A percentile compares a stretch with the other conserved stretches of the same genome.
Evolutionary conservation across 2,113 vertebrate genomes (phyloP).

Genomic region (Gymnarchus niloticus): DNA sequence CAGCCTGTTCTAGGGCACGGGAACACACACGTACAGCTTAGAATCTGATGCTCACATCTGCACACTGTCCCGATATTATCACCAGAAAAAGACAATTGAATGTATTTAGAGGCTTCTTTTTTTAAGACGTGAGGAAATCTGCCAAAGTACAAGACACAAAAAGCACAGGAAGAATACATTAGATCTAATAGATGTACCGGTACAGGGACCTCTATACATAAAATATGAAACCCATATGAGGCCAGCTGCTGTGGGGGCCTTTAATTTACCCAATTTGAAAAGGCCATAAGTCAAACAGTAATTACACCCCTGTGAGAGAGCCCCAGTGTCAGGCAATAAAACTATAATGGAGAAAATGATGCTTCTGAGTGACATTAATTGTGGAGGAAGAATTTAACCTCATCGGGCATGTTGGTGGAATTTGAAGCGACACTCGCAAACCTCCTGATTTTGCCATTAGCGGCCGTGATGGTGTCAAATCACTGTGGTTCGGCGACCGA

Average conservation of each 20-base stretch:
- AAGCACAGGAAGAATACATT: not conserved
- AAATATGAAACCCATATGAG: constrained; percentile 5
- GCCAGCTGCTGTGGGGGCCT: not conserved
- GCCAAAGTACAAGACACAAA: not conserved
- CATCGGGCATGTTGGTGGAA: not conserved
- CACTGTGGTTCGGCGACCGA: not conserved
- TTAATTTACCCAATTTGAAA: constrained; percentile 9
- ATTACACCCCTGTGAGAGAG: constrained; percentile 16
- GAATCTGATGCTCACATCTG: not conserved
- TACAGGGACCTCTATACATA: constrained; percentile 8
- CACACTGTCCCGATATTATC: not conserved
- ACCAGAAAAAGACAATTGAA: no score
- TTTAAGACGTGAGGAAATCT: not conserved
- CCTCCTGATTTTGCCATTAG: not conserved
- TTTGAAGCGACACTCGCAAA: not conserved
- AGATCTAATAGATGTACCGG: not conserved
- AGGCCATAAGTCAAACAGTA: not conserved
- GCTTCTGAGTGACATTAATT: constrained; percentile 21
- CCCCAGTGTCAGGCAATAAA: constrained; percentile 14
- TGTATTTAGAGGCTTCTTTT: not conserved
- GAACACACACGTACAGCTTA: not conserved
- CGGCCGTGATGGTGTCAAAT: not conserved
- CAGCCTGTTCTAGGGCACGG: not conserved
- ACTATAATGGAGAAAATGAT: constrained; percentile 19
- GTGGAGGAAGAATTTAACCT: constrained; percentile 24